These are phyloP conservation scores for Hexactinellida sp. DNA, from an alignment of 37 sponge, comb jelly and placozoan species.

Conservation along the genomic window DNA sequence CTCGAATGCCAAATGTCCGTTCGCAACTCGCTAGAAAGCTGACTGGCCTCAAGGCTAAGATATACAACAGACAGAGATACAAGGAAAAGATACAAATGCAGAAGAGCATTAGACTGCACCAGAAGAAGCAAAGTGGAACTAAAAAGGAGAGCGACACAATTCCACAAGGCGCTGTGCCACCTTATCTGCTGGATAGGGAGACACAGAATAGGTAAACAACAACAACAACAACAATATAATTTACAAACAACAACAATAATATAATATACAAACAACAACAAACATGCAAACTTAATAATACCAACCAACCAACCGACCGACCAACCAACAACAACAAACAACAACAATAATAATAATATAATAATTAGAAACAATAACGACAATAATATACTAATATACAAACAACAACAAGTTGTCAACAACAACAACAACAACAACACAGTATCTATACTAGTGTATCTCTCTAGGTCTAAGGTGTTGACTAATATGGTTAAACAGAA, in stretches of 20 bases:
- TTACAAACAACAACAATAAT: background rate
- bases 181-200: constrained; percentile 89
- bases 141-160: constrained; percentile 63
- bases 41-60: constrained; percentile 95
- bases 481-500: constrained; percentile 82
- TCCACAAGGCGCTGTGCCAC: constrained; percentile 92
- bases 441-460: background rate
- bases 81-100: constrained; percentile 89
- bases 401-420: no score
- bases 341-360: no score
- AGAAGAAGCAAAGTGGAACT: constrained; percentile 51
- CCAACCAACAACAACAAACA: no score
- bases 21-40: constrained; percentile 66
- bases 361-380: no score
- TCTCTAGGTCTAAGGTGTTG: background rate
- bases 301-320: no score
- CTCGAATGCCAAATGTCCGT: constrained; percentile 59
- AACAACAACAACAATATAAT: no score
- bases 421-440: no score
- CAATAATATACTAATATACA: no score
- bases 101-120: constrained; percentile 88
- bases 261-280: no score
- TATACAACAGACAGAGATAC: constrained; percentile 86
- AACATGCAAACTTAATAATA: no score
- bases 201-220: background rate